Base-by-base conservation (phyloP, 2,113 vertebrate species). In the Apeltes quadracus region DNA sequence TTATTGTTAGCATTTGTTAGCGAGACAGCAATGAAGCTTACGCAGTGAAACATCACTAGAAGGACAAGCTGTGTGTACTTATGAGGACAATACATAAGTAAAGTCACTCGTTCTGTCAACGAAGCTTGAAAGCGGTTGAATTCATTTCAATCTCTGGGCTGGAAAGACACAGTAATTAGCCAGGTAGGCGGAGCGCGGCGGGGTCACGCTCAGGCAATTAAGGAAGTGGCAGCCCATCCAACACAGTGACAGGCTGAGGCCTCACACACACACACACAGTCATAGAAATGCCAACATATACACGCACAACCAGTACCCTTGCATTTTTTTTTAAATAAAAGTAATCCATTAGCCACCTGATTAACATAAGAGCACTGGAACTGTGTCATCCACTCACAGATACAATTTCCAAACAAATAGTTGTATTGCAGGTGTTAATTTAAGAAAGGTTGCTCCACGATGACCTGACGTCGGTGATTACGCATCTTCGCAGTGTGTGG, bases 191-290 rank as follows among this genome's bases (percentile, higher is more conserved):
- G 79, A 85, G 79, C 61, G 6, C 84, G 84, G 78, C 64, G 58
- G 71, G 91, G 84, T 92, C 88, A 72, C 5, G n/a, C 86, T 85
- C 84, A 90, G 77, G 90, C 91, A 92, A 92, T 92, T 92, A 92
- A 88, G 81, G 75, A 91, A 84, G 82, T 90, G 91, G 91, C 91
- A 91, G 87, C 82, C 74, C 77, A 56, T 87, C 82, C 81, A 64
- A 78, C 36, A 14, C 70, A 1, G 48, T 88, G 86, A 89, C 87
- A 84, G 78, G 69, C 69, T 10, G n/a, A 71, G 72, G 72, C 81
- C 57, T 62, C 64, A 10, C 34, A 38, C 62, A 14, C 63, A 32
- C 69, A 43, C 13, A 46, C 63, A 68, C 59, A 56, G 22, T 62
- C 48, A 55, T 36, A 74, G 27, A 56, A 57, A 71, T 36, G 69